Evolutionary conservation across 2,797 vertebrate species (phyloP), one percentile per base, ranked within the genome.

Genomic region (Coilia nasus): DNA sequence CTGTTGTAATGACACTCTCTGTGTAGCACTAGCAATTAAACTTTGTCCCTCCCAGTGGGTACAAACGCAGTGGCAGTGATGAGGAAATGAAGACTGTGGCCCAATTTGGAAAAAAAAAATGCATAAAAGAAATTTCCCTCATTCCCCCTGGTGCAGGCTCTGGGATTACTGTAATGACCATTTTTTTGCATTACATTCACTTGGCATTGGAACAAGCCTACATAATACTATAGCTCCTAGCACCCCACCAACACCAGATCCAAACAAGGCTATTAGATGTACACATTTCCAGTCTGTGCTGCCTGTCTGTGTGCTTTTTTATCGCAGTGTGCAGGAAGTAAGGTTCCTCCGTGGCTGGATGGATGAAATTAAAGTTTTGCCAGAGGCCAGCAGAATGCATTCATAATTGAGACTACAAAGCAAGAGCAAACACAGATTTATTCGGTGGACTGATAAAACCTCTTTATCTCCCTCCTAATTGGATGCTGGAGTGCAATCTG

Each of bases 391-490:
- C 78, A 64, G 56, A 47, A 59, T 50, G 31, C 78, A 46, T 46
- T 10, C 81, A 82, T 41, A 84, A 86, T 81, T 25, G 25, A 17
- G 41, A 82, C 85, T 82, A 86, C 81, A 85, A 85, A 59, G 71
- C 86, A 83, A 85, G 80, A 64, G 62, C 82, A 82, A 86, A 84
- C 83, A 25, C 62, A 12, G 78, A 85, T 44, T 46, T 84, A 85
- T 81, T 85, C 56, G 50, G 31, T 19, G n/a, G 10, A 71, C 62
- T 88, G 85, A 86, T 82, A 82, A 84, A 84, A 82, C 71, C 71
- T 78, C 23, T 80, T 75, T 82, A 59, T 62, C 35, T 19, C 14
- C 17, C 15, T 78, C 10, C 56, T 44, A 44, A 87, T 82, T 85
- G 83, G 84, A 75, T 31, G 21, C 23, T 54, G 82, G 83, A 57